These are phyloP conservation scores for Dromococcyx pavoninus DNA, from an alignment of 2,797 vertebrate genomes.

Conservation along the genomic window DNA sequence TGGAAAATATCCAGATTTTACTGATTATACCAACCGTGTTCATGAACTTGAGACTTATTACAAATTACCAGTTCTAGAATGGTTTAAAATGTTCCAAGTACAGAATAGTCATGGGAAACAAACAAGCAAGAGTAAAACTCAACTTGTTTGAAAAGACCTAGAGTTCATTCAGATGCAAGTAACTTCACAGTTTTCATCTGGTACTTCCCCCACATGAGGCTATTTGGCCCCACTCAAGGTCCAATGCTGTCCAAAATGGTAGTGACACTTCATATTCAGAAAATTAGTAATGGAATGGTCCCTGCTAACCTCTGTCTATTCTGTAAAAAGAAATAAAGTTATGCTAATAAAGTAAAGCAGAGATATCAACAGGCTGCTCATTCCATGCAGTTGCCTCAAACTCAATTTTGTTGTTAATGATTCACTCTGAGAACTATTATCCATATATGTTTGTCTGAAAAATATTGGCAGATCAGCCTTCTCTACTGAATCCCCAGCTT, in stretches of 20 bases:
- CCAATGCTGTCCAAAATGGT: background rate
- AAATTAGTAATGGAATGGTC: background rate
- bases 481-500: background rate
- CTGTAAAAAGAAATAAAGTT: background rate
- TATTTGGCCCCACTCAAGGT: background rate
- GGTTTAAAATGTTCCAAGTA: background rate
- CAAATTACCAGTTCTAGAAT: background rate
- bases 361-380: background rate
- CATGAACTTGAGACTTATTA: background rate
- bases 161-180: background rate
- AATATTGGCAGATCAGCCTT: background rate
- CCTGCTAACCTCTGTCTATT: background rate
- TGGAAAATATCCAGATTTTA: background rate
- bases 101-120: background rate
- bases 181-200: background rate
- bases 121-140: fast-evolving
- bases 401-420: background rate
- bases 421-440: background rate
- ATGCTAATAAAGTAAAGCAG: background rate
- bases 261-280: background rate
- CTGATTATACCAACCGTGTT: background rate
- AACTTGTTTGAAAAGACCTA: background rate
- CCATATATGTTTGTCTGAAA: background rate
- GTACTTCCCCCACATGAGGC: background rate
- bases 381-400: background rate